Evolutionary conservation across 1,140 invertebrate genomes (phyloP).

Genomic region (Ceratoteleas bidentatus): DNA sequence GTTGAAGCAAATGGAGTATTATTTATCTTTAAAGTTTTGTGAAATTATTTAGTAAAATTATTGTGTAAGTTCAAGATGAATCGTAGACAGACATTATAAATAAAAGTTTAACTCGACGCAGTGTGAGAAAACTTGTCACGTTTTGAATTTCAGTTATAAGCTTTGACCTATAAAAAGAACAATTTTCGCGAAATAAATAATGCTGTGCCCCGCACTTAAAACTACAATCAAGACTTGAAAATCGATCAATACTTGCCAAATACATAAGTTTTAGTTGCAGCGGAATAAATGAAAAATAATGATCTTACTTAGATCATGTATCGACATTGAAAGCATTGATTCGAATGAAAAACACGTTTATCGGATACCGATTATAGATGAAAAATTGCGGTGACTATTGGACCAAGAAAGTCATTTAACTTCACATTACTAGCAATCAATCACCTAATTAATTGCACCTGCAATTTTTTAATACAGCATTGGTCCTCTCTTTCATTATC

Average conservation of each 20-base stretch:
- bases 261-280: slow-evolving; percentile 54
- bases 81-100: too few species aligned
- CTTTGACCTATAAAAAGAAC: too few species aligned
- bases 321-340: slow-evolving; percentile 55
- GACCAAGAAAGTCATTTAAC: slow-evolving; percentile 57
- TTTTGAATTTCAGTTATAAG: too few species aligned
- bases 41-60: too few species aligned
- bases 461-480: slow-evolving; percentile 10
- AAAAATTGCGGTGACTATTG: slow-evolving; percentile 54
- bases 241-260: slow-evolving; percentile 59
- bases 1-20: too few species aligned
- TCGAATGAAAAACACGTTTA: slow-evolving; percentile 64
- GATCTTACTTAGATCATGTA: slow-evolving; percentile 64
- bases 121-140: too few species aligned
- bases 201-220: slow-evolving; percentile 6
- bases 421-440: slow-evolving; percentile 42
- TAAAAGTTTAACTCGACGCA: too few species aligned
- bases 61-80: too few species aligned
- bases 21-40: too few species aligned
- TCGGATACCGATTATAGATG: slow-evolving; percentile 63
- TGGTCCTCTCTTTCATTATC: not conserved
- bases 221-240: slow-evolving; percentile 32
- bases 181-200: slow-evolving; percentile 9
- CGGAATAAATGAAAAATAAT: slow-evolving; percentile 64
- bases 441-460: slow-evolving; percentile 45